Conservation (phyloP, 2,797 vertebrate genomes). For the Carcharodon carcharias region DNA sequence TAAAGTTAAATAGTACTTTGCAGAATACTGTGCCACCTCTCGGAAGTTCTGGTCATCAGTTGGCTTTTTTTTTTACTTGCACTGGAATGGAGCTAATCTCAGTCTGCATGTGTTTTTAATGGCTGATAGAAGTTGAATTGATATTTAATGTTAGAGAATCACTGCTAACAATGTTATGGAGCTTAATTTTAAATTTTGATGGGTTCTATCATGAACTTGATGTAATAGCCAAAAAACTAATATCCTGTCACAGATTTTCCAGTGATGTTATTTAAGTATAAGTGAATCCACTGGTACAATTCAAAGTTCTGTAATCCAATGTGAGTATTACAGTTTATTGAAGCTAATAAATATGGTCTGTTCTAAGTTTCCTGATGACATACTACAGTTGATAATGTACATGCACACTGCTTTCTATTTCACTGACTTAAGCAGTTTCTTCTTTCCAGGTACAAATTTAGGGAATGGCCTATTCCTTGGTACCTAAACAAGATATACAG, state of each 20-base stretch:
- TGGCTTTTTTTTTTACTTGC: too few relatives aligned
- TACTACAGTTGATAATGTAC: background rate
- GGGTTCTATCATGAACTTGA: background rate
- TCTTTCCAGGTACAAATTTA: conserved; percentile 74
- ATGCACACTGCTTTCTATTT: background rate
- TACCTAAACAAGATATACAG: conserved; percentile 76
- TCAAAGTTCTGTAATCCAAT: background rate
- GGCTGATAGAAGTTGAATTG: background rate
- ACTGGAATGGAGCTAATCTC: too few relatives aligned
- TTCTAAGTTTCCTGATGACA: background rate
- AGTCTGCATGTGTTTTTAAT: background rate
- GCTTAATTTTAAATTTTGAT: background rate
- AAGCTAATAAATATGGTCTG: background rate
- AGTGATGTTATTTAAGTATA: background rate
- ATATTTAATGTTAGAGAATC: background rate
- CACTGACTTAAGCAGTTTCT: background rate
- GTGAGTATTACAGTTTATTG: background rate
- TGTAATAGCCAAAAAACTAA: background rate
- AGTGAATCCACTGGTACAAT: background rate
- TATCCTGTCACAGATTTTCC: background rate
- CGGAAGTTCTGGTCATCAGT: too few relatives aligned
- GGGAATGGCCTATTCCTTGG: conserved; percentile 88
- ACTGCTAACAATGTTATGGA: background rate
- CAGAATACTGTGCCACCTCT: too few relatives aligned
- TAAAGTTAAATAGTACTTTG: background rate